Conservation (phyloP, 2,113 vertebrate species). For the Cyprinus carpio region DNA sequence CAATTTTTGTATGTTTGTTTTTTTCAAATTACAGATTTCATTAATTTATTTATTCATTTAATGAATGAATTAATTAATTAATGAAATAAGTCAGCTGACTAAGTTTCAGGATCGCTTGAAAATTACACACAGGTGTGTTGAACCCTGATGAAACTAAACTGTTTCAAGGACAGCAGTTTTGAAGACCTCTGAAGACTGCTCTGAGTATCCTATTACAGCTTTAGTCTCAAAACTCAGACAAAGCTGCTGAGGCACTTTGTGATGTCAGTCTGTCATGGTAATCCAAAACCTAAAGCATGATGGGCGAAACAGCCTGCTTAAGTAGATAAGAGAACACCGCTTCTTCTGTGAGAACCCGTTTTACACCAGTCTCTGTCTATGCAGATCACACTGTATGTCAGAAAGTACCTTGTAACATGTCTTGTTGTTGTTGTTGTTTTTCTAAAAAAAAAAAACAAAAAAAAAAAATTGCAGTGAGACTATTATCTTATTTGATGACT, state of each 20-base stretch:
- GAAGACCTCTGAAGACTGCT: background rate
- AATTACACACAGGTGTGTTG: background rate
- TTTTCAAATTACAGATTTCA: too few relatives aligned
- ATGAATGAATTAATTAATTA: too few relatives aligned
- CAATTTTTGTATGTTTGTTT: too few relatives aligned
- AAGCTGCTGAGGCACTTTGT: background rate
- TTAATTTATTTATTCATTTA: too few relatives aligned
- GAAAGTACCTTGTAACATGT: background rate
- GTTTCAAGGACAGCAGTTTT: background rate
- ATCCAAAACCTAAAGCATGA: slow-evolving; percentile 13
- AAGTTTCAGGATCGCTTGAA: too few relatives aligned
- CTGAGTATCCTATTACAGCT: slow-evolving; percentile 15
- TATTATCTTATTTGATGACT: background rate
- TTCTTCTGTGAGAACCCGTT: slow-evolving; percentile 1
- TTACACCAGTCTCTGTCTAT: background rate
- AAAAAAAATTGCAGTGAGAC: too few relatives aligned
- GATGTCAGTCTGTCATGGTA: slow-evolving; percentile 28
- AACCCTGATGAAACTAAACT: background rate
- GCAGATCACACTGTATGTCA: background rate
- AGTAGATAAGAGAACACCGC: background rate
- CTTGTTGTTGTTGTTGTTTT: background rate
- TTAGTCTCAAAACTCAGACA: background rate
- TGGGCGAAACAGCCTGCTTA: background rate
- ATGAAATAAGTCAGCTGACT: too few relatives aligned
- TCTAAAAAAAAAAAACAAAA: too few relatives aligned